Evolutionary conservation across 2,888 invertebrate genomes (phyloP), one percentile per base, ranked within the genome.

Genomic region (Synanthedon vespiformis): DNA sequence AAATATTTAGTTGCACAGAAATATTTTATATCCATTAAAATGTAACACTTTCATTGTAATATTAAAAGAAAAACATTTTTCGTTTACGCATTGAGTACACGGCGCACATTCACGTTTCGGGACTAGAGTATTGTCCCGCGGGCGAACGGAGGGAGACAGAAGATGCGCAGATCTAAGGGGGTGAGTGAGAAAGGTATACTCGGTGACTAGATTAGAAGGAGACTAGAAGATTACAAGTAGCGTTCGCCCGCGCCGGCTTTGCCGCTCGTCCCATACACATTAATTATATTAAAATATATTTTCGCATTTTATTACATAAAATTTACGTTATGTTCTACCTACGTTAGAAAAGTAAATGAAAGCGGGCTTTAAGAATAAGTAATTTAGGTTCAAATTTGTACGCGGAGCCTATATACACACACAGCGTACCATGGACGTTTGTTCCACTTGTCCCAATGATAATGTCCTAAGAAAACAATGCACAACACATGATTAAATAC

Each of bases 241-340:
- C 68, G 75, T 77, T 76, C 83, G 74, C 86, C 84, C 83, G 81
- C 85, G 78, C 75, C 84, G 83, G 85, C 85, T 80, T 74, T 72
- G 84, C 84, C 84, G 80, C 80, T 77, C 74, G 77, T 80, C 75
- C 81, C 83, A 85, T 86, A 86, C 86, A 86, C 82, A 80, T 78
- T 86, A 81, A 85, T 86, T 86, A 34, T 34, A 87, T 85, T 86
- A 86, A 87, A 86, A 86, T 87, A 87, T 87, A 87, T 85, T 80
- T 83, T 79, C 82, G 85, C 86, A 83, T 85, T 87, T 80, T 84
- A 85, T 86, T 87, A 87, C 84, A 86, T 84, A 87, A 85, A 86
- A 86, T 87, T 87, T 82, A 87, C 83, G 86, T 87, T 85, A 85
- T 80, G 83, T 75, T 81, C 86, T 86, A 86, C 80, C 84, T 86